Evolutionary conservation across 2,888 invertebrate species (phyloP).

Genomic region (Euzetes globulus): DNA sequence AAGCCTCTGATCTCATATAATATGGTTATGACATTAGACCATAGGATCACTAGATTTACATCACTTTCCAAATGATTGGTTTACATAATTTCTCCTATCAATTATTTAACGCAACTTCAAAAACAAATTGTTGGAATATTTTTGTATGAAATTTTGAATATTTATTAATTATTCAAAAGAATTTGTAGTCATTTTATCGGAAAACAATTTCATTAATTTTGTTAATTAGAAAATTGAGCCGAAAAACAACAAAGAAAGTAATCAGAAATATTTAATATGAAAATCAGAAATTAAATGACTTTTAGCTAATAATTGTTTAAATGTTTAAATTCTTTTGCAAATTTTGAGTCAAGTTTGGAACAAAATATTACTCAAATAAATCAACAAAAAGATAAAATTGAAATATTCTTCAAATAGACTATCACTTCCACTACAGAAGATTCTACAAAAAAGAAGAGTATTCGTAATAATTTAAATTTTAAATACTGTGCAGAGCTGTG

Average conservation of each 20-base stretch:
- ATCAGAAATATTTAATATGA: too few species aligned
- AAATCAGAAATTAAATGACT: too few species aligned
- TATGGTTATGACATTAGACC: slow-evolving; percentile 1
- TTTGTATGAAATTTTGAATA: not conserved
- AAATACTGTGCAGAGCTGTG: not conserved
- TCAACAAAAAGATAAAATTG: too few species aligned
- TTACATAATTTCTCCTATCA: not conserved
- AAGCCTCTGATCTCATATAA: not conserved
- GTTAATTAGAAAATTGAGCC: not conserved
- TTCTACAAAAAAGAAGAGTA: not conserved
- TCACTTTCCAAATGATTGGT: not conserved
- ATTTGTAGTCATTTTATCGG: not conserved
- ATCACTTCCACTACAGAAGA: not conserved
- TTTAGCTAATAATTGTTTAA: too few species aligned
- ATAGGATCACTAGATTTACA: not conserved
- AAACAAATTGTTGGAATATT: not conserved
- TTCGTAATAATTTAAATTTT: not conserved
- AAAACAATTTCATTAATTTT: not conserved
- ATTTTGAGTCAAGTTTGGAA: too few species aligned
- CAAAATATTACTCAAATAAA: too few species aligned
- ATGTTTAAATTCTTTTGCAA: too few species aligned
- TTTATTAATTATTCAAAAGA: not conserved
- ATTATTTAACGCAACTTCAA: not conserved
- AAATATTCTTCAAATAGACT: too few species aligned
- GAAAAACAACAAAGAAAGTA: too few species aligned